phyloP scores from a whole-genome alignment of 2,797 vertebrate species.

The Chrysocyon brachyurus region DNA sequence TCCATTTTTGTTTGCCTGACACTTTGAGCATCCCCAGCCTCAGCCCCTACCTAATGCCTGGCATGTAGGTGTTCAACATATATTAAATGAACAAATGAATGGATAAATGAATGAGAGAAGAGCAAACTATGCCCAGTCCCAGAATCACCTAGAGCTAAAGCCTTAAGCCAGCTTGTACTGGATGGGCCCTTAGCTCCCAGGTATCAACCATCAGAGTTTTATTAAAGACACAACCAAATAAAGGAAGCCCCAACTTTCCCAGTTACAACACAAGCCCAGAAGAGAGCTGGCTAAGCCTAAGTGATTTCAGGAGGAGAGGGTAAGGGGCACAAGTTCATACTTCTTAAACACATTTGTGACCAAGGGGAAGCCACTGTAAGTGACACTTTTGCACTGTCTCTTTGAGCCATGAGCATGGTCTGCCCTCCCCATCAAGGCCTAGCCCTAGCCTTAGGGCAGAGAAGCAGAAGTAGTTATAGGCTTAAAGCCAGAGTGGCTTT shows the following conservation, averaged over 20 bases:
- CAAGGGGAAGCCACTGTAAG: not conserved
- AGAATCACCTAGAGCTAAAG: not conserved
- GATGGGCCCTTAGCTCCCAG: too few relatives aligned
- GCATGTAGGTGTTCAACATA: not conserved
- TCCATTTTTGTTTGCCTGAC: not conserved
- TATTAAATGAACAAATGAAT: not conserved
- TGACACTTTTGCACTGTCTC: not conserved
- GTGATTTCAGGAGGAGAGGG: not conserved
- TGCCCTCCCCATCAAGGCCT: not conserved
- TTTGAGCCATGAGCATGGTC: not conserved
- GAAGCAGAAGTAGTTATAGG: not conserved
- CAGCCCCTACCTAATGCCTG: not conserved
- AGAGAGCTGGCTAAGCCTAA: not conserved
- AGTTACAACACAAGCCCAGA: not conserved
- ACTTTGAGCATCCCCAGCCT: not conserved
- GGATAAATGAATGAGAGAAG: not conserved
- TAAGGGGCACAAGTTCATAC: rapidly evolving
- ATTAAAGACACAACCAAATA: not conserved
- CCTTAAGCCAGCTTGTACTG: not conserved
- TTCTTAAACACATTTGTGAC: not conserved
- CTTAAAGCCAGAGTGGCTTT: not conserved
- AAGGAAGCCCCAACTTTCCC: not conserved
- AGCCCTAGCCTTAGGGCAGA: not conserved
- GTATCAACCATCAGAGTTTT: not conserved
- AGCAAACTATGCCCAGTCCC: not conserved